Evolutionary conservation across 64 coral and sea anemone species (phyloP), one percentile per base, ranked within the genome.

Genomic region (Astreopora myriophthalma): DNA sequence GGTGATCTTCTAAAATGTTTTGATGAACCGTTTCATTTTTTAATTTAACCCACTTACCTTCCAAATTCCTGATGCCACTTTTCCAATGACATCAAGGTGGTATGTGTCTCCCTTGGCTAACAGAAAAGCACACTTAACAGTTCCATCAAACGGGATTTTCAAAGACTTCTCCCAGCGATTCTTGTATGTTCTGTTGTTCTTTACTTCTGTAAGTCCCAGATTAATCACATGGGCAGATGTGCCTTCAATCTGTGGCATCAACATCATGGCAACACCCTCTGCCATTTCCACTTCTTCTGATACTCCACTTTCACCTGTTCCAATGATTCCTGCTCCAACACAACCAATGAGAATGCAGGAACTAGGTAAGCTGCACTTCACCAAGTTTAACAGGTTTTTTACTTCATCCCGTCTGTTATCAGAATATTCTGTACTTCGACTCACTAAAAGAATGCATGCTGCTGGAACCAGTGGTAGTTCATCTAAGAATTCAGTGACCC

Each of bases 21-120:
- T 14, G 3, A 14, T 8, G 51, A 13, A 55, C 16, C 51, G 0
- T 24, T 25, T 64, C 22, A 64, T 64, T 24, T 5, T 16, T 17
- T 9, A 30, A 28, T 29, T 13, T 30, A 58, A 29, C 1, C 37
- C 24, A 49, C 52, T 94, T 90, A 96, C 95, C 87, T 94, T 87
- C 95, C 95, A 96, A 79, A 96, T 96, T 58, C 95, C 95, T 51
- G 95, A 96, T 20, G 95, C 95, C 34, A 94, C 92, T 61, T 96
- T 96, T 22, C 91, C 95, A 72, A 96, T 96, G 57, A 96, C 93
- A 67, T 96, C 95, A 38, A 96, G 80, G 44, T 96, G 73, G 24
- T 86, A 96, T 16, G 71, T 90, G 17, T 96, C 95, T 12, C 91
- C 91, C 51, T 94, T 96, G 35, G 95, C 95, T 28, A 96, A 86